Base-by-base conservation (phyloP, 2,797 vertebrate species). In the Enteromius anoplus region DNA sequence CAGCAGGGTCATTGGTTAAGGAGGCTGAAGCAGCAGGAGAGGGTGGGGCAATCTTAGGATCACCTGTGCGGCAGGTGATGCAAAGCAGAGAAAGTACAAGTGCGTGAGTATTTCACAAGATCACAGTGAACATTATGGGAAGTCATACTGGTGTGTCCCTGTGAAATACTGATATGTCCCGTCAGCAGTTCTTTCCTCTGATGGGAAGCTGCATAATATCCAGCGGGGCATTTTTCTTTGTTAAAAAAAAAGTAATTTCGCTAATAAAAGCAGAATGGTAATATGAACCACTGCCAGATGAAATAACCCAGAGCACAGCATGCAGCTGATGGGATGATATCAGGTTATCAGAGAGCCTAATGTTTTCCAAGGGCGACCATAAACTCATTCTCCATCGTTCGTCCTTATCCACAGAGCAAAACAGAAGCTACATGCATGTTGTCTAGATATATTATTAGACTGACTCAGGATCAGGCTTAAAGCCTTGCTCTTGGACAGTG, bases 11-110 rank as follows among this genome's bases (percentile, higher is more conserved):
- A 95, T 95, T 93, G 96, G 95, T 91, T 94, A 94, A 95, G 92
- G 94, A 92, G 91, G 91, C 92, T 90, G 94, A 96, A 96, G 96
- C 93, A 93, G 95, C 90, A 91, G 85, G 90, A 95, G 93, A 93
- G 94, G 95, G 93, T 91, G 92, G 95, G 96, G 93, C 87, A 91
- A 92, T 96, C 96, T 97, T 96, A 95, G 95, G 95, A 95, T 97
- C 96, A 97, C 97, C 98, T 98, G 96, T 90, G 95, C 93, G 93
- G 93, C 95, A 96, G 94, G 93, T 95, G 93, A 95, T 95, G 95
- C 95, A 96, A 92, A 97, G 95, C 94, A 95, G 93, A 96, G 91
- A 96, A 91, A 96, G 92, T 94, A 95, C 93, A 97, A 93, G 93
- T 81, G 80, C 26, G 17, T 75, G 49, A 86, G 72, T 79, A 66